Evolutionary conservation across 92 coral and sea anemone species (phyloP).

Genomic region (Pocillopora meandrina): DNA sequence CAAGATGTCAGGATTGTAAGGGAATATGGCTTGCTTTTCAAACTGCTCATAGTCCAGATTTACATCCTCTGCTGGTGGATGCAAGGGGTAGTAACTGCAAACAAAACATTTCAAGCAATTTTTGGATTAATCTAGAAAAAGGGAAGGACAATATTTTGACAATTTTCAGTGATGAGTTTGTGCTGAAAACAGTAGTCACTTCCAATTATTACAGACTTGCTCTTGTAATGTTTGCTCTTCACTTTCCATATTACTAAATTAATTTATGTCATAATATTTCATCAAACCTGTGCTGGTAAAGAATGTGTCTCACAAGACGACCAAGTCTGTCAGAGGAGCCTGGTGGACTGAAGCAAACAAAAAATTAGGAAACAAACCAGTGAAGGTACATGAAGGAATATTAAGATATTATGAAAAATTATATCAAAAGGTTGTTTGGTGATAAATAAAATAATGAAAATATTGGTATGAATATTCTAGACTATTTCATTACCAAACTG

Average conservation of each 20-base stretch:
- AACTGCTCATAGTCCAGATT: conserved; percentile 87
- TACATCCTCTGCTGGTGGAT: conserved; percentile 94
- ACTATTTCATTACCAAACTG: conserved; percentile 72
- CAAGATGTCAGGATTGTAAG: conserved; percentile 88
- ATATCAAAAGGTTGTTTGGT: no score
- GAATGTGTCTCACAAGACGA: conserved; percentile 86
- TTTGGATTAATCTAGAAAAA: background rate
- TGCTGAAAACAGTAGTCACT: no score
- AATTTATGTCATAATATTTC: background rate
- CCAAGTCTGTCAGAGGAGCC: conserved; percentile 98
- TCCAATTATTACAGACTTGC: no score
- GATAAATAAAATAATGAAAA: no score
- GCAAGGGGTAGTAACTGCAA: conserved; percentile 85
- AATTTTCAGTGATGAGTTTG: background rate
- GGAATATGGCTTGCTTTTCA: conserved; percentile 73
- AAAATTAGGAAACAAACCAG: no score
- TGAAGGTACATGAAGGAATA: no score
- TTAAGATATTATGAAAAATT: no score
- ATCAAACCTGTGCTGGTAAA: conserved; percentile 86
- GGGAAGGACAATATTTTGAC: background rate
- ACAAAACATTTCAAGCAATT: background rate
- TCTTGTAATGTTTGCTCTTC: no score
- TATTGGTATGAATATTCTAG: background rate
- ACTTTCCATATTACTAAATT: background rate
- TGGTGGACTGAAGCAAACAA: conserved; percentile 75